These are phyloP conservation scores for Nesoenas mayeri DNA, from an alignment of 2,113 vertebrate species.

Conservation along the genomic window DNA sequence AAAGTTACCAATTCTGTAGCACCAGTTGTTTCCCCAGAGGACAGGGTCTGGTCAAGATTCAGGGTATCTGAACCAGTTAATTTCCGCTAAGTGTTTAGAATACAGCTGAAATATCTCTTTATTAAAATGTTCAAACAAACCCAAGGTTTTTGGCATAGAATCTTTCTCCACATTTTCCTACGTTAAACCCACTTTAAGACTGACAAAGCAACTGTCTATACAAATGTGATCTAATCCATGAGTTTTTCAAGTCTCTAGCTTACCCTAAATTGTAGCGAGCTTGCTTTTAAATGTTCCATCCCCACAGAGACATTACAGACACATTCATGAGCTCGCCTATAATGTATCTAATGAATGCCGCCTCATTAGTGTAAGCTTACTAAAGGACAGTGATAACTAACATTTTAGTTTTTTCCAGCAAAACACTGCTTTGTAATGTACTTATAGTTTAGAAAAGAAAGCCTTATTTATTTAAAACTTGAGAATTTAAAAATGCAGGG, in stretches of 20 bases:
- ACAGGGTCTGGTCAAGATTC: slow-evolving; percentile 33
- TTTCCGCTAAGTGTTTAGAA: slow-evolving; percentile 16
- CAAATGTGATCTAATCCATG: not conserved
- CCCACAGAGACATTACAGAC: slow-evolving; percentile 38
- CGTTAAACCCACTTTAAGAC: not conserved
- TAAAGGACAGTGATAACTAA: slow-evolving; percentile 26
- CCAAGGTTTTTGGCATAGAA: not conserved
- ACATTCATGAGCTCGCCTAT: not conserved
- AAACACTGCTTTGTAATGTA: slow-evolving; percentile 40
- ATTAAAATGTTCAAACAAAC: not conserved
- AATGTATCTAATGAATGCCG: slow-evolving; percentile 34
- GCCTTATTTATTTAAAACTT: slow-evolving; percentile 74
- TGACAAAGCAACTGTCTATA: slow-evolving; percentile 6
- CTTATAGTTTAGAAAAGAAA: slow-evolving; percentile 62
- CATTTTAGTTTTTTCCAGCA: slow-evolving; percentile 17
- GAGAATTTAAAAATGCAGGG: slow-evolving; percentile 70
- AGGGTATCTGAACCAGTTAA: not conserved
- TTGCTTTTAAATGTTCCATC: slow-evolving; percentile 46
- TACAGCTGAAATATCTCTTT: not conserved
- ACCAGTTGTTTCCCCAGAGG: slow-evolving; percentile 18
- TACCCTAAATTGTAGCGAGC: slow-evolving; percentile 51
- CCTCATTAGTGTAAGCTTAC: slow-evolving; percentile 24
- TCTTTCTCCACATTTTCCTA: slow-evolving; percentile 12
- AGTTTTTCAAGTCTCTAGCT: slow-evolving; percentile 31
- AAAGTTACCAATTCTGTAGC: not conserved